Base-by-base conservation (phyloP, 2,888 invertebrate species). In the Leptarthrus brevirostris region DNA sequence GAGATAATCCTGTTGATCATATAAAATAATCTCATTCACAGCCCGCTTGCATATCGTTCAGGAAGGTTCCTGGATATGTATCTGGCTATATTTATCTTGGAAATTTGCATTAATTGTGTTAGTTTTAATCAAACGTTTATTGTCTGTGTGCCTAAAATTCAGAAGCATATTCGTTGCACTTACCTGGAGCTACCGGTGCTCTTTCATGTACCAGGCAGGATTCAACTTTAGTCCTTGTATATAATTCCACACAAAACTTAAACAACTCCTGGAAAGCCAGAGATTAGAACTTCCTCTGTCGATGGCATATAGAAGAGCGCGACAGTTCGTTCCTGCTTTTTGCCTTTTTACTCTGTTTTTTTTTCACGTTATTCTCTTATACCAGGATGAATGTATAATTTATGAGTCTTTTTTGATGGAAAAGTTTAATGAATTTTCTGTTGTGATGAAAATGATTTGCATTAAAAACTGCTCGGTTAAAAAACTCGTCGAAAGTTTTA, bases 101-200 rank as follows among this genome's bases (percentile, higher is more conserved):
- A 44, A 66, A 66, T 66, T 66, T 66, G 66, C 66, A 66, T 66
- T 66, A 66, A 66, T 66, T 26, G 44, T 66, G 66, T 66, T 66
- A 49, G 66, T 66, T 66, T 66, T 66, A 66, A 66, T 66, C 66
- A 66, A 49, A 47, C 26, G 47, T 47, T 44, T 49, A 66, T 66
- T 66, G 47, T 47, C 53, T 53, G 20, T 66, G 66, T 61, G 22
- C 61, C 40, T 3, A 20, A 36, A 61, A 20, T 3, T 18, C 6
- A 14, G 6, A 16, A 54, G 26, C 26, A 24, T 20, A 54, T n/a
- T 30, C 54, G 61, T 5, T 61, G 61, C 40, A 61, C 20, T 20
- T 20, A n/a, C 12, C 40, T 34, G 10, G 18, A 36, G 3, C 8
- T 12, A 5, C 5, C 44, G n/a, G n/a, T n/a, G n/a, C n/a, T n/a